Conservation (phyloP, 2,797 vertebrate species). For the Sphenopsis melanotis region DNA sequence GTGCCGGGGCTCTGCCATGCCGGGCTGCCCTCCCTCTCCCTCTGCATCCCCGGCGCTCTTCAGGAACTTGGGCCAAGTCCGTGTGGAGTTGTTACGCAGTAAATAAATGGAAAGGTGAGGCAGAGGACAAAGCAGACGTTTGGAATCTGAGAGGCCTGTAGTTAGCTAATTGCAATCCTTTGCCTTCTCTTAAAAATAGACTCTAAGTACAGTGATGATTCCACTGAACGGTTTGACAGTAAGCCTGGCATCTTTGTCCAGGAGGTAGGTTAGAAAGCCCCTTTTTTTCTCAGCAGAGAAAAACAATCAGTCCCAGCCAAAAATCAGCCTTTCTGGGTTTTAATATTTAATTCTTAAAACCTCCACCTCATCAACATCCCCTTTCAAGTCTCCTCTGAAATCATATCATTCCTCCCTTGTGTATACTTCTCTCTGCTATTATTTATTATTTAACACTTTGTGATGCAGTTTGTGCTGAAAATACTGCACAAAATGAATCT, state of each 20-base stretch:
- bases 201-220: conserved; percentile 23
- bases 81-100: background rate
- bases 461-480: conserved; percentile 48
- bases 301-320: conserved; percentile 2
- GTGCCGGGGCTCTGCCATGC: background rate
- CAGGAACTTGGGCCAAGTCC: background rate
- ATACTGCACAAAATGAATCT: background rate
- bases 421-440: conserved; percentile 27
- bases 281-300: background rate
- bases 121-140: conserved; percentile 39
- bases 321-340: background rate
- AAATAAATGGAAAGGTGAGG: conserved; percentile 34
- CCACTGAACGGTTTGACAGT: background rate
- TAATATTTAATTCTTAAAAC: conserved; percentile 65
- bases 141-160: conserved; percentile 40
- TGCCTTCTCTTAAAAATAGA: conserved; percentile 60
- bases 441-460: conserved; percentile 67
- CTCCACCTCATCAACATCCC: conserved; percentile 43
- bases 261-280: background rate
- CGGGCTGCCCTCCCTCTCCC: background rate
- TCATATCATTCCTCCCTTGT: conserved; percentile 32
- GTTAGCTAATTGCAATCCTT: conserved; percentile 31
- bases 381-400: conserved; percentile 54
- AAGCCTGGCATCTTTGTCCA: background rate
- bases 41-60: background rate